Base-by-base conservation (phyloP, 2,797 vertebrate genomes). In the Lates japonicus region DNA sequence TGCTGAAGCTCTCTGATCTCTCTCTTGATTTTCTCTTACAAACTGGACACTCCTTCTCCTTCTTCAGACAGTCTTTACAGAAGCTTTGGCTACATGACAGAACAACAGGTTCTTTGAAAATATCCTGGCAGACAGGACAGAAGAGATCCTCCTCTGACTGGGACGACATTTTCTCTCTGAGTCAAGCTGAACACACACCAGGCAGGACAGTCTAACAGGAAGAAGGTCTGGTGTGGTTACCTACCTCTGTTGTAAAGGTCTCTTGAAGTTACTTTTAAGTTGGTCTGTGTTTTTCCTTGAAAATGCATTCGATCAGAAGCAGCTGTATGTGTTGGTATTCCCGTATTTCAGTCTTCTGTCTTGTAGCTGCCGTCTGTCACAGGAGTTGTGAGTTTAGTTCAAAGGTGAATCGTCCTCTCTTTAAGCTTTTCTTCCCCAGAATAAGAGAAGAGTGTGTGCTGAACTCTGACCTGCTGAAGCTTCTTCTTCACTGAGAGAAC, bases 71-170 rank as follows among this genome's bases (percentile, higher is more conserved):
- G n/a, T 20, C 41, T 19, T n/a, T 69, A 35, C 74, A 78, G 44
- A 76, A 60, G 65, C 65, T 65, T 59, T 82, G 70, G 65, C 65
- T 70, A 22, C 71, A 75, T 4, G 31, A 31, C 29, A 83, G 49
- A 1, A 55, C 20, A 37, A 70, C 66, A 35, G 71, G 78, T 20
- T 78, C 22, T 46, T 29, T 17, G 19, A 81, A 85, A 49, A 78
- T 59, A 4, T 71, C 75, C 0, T 52, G 55, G 16, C 82, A 85
- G 61, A 81, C 0, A 0, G 66, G 49, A 74, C 66, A 78, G 31
- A 22, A 63, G 29, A 71, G 66, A 58, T 67, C 66, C 0, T 35
- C 42, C 0, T 71, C 63, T 54, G 60, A 39, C 5, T 9, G n/a
- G n/a, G 54, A 57, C 33, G 64, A 35, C 82, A 84, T 72, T 52